phyloP scores from a whole-genome alignment of 2,797 vertebrate species.

The Ctenosaura bakeri region DNA sequence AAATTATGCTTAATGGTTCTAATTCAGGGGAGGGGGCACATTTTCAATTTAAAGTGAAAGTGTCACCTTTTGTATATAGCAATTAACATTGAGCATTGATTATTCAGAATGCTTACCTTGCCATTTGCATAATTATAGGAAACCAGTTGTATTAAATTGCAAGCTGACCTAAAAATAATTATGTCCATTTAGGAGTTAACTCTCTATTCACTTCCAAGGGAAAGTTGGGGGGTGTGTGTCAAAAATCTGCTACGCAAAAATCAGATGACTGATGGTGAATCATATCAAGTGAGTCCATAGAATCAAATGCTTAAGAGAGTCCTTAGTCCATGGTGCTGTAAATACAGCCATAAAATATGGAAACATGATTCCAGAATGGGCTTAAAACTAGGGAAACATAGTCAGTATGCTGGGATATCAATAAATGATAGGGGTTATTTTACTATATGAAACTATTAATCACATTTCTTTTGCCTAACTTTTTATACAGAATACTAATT shows the following conservation, averaged over 20 bases:
- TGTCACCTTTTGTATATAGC: conserved; percentile 47
- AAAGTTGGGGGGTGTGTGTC: conserved; percentile 48
- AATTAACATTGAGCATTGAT: conserved; percentile 67
- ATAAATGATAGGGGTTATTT: too few relatives aligned
- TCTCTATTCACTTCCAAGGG: conserved; percentile 58
- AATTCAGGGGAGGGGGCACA: background rate
- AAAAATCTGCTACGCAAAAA: conserved; percentile 60
- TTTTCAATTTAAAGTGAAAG: conserved; percentile 32
- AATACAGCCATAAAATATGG: too few relatives aligned
- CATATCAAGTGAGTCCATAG: background rate
- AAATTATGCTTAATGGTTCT: conserved; percentile 31
- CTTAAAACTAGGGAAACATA: background rate
- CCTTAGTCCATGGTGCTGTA: background rate
- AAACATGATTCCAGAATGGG: background rate
- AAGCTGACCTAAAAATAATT: conserved; percentile 54
- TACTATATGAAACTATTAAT: background rate
- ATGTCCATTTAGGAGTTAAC: conserved; percentile 42
- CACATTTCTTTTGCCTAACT: background rate
- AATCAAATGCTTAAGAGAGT: background rate
- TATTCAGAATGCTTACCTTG: conserved; percentile 65
- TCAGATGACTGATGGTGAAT: conserved; percentile 25
- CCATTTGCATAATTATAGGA: conserved; percentile 56
- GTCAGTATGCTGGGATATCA: background rate
- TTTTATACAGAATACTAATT: background rate
- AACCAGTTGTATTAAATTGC: conserved; percentile 68